Conservation (phyloP, 2,797 vertebrate species). For the Spinibarbus caldwelli region DNA sequence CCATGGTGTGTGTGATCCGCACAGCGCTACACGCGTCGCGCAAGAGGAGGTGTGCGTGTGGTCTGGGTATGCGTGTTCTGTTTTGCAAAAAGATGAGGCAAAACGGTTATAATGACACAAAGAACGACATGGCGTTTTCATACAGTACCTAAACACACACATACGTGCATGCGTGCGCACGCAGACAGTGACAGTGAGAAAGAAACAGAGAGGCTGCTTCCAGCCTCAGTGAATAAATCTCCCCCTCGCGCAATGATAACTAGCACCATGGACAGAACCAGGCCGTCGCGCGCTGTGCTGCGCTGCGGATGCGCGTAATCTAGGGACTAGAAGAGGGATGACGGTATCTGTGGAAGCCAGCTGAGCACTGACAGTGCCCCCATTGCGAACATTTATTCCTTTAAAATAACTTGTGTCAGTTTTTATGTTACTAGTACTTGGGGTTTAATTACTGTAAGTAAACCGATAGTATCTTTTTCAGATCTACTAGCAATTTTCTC, state of each 20-base stretch:
- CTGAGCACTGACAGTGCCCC: neutral
- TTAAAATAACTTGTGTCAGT: neutral
- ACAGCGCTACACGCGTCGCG: conserved; percentile 46
- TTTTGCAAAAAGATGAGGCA: conserved; percentile 29
- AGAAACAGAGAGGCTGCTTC: neutral
- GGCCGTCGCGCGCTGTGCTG: conserved; percentile 40
- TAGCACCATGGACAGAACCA: conserved; percentile 59
- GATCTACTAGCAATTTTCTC: neutral
- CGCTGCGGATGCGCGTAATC: conserved; percentile 43
- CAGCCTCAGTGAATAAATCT: conserved; percentile 19
- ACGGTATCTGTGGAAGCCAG: conserved; percentile 29
- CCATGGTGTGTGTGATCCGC: conserved; percentile 57
- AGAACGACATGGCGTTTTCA: conserved; percentile 12
- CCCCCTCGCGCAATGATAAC: conserved; percentile 17
- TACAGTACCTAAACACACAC: neutral
- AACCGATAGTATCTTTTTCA: neutral
- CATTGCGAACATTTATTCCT: neutral
- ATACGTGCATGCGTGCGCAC: neutral
- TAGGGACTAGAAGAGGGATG: conserved; percentile 29
- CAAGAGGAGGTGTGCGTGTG: conserved; percentile 53
- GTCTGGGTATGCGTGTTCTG: conserved; percentile 27
- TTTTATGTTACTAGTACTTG: neutral
- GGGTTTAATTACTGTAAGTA: neutral
- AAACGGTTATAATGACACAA: conserved; percentile 48
- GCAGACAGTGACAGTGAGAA: neutral